Base-by-base conservation (phyloP, 2,797 vertebrate species). In the Phrynocephalus forsythii region DNA sequence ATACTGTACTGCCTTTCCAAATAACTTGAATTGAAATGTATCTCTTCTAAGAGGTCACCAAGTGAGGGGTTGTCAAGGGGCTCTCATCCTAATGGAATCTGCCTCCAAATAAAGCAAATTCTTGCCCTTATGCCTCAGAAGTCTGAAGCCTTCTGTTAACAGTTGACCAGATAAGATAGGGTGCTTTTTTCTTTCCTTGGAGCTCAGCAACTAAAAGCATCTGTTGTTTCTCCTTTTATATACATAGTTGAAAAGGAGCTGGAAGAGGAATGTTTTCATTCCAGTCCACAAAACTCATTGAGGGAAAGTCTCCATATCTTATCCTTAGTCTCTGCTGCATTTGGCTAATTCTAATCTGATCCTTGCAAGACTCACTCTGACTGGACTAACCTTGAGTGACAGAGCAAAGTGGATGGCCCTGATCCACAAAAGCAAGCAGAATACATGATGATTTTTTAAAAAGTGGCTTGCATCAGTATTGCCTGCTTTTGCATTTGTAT, bases 91-190 rank as follows among this genome's bases (percentile, higher is more conserved):
- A 77, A 85, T 76, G 79, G 78, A 87, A 88, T 85, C 48, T 69
- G 71, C 44, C 24, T 88, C 87, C 79, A 85, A 85, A 85, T 85
- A 82, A 82, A 88, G 83, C 38, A 75, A 30, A 82, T 85, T 85
- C 87, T 88, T 88, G 83, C 85, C 78, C 79, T 85, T 72, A 88
- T 85, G 83, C 83, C 81, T 77, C 78, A 60, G 11, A 86, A 63
- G 50, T 78, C 33, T 86, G 81, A 86, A 83, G 73, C 66, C 75
- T 82, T 82, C 87, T 85, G 84, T 88, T 85, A 88, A 88, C 71
- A 60, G 33, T 81, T 38, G 33, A 60, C 79, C 63, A 81, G 87
- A 88, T 85, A 88, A 85, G 83, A 88, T 88, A 80, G 13, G 15
- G 22, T 67, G 60, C 16, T 56, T 84, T 33, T 72, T 20, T 63